These are phyloP conservation scores for Eurosta solidaginis DNA, from an alignment of 1,140 invertebrate genomes.

Conservation along the genomic window DNA sequence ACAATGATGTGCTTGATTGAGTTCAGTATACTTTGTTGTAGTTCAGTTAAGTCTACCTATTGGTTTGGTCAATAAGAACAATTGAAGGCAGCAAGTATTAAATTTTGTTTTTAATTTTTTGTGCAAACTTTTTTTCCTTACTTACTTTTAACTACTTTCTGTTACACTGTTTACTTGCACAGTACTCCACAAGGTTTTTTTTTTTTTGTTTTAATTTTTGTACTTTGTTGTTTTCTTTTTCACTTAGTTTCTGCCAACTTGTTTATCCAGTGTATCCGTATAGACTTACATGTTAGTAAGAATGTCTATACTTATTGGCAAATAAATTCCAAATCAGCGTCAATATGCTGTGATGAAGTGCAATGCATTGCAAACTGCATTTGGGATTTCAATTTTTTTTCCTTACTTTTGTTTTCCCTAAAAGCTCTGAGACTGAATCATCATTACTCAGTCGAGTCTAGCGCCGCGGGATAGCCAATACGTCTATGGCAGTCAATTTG, in stretches of 20 bases:
- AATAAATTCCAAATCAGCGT: conserved; percentile 26
- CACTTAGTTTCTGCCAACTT: too few species aligned
- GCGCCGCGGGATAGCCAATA: background rate
- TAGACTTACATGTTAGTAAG: too few species aligned
- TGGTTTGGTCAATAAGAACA: conserved; percentile 40
- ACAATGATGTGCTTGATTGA: conserved; percentile 38
- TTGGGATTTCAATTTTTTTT: background rate
- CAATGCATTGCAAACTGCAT: background rate
- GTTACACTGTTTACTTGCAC: background rate
- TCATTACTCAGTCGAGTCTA: too few species aligned
- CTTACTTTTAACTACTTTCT: background rate
- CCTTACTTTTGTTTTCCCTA: background rate
- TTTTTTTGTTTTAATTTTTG: background rate
- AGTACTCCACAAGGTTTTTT: background rate
- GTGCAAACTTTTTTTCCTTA: background rate
- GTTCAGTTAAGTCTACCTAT: conserved; percentile 35
- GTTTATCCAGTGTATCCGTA: too few species aligned
- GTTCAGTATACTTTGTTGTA: conserved; percentile 44
- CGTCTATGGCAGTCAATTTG: background rate
- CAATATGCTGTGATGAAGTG: conserved; percentile 21
- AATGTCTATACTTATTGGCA: background rate
- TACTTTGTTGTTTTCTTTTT: background rate
- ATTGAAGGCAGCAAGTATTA: background rate
- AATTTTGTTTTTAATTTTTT: conserved; percentile 11
- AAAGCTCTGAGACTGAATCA: background rate